Evolutionary conservation across 2,888 invertebrate species (phyloP).

Genomic region (Agonopterix subpropinquella): DNA sequence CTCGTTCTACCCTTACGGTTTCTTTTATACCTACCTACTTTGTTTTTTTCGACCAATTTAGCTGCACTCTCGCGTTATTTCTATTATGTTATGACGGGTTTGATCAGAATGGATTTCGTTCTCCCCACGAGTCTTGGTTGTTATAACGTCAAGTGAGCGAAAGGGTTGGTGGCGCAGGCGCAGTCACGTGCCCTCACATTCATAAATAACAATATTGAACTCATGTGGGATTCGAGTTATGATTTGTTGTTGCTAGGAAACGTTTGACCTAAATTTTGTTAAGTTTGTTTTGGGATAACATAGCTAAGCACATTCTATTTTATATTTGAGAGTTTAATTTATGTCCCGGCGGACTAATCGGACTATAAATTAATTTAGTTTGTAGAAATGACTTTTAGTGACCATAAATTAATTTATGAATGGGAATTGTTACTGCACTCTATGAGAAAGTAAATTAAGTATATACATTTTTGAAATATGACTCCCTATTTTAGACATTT

Average conservation of each 20-base stretch:
- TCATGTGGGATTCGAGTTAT: conserved; percentile 34
- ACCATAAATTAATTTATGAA: conserved; percentile 48
- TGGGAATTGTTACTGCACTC: conserved; percentile 4
- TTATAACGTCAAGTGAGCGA: conserved; percentile 17
- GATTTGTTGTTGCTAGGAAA: conserved; percentile 37
- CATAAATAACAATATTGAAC: conserved; percentile 28
- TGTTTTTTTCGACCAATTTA: conserved; percentile 9
- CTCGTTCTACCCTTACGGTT: conserved; percentile 10
- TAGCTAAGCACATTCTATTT: conserved; percentile 14
- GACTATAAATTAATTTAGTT: conserved; percentile 34
- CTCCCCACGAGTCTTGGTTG: conserved; percentile 10
- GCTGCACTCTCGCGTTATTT: conserved; percentile 11
- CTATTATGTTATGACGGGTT: conserved; percentile 8
- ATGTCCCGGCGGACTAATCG: conserved; percentile 16
- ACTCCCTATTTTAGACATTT: too few species aligned
- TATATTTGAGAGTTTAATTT: conserved; percentile 32
- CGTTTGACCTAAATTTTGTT: conserved; percentile 34
- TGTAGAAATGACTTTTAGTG: conserved; percentile 45
- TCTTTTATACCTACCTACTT: too few species aligned
- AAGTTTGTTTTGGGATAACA: conserved; percentile 23
- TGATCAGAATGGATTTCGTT: conserved; percentile 3
- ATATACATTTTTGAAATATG: too few species aligned
- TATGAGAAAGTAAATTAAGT: too few species aligned
- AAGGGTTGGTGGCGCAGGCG: conserved; percentile 9
- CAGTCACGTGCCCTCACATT: conserved; percentile 22